A percentile compares a stretch with the other conserved stretches of the same genome.
phyloP scores from a whole-genome alignment of 2,888 invertebrate genomes.

The Ischnus inquisitorius region DNA sequence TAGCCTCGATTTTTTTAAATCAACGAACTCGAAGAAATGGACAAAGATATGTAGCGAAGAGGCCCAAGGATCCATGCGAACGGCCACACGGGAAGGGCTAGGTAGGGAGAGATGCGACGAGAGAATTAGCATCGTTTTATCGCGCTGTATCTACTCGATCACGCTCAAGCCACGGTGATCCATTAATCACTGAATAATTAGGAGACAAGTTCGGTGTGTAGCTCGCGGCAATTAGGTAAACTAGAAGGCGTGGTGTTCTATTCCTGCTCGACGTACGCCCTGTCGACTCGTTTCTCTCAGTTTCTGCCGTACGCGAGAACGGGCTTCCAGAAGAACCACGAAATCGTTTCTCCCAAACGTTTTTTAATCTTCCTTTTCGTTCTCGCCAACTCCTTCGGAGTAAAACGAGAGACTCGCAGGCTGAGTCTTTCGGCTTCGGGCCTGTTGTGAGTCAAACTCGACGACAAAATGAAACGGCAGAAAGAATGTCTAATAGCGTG shows the following conservation, averaged over 20 bases:
- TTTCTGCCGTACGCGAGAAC: constrained; percentile 31
- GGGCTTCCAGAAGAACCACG: constrained; percentile 29
- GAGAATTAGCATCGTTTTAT: constrained; percentile 81
- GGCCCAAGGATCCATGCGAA: not conserved
- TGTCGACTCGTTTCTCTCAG: constrained; percentile 61
- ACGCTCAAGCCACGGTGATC: constrained; percentile 66
- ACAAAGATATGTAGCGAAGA: not conserved
- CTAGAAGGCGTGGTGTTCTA: constrained; percentile 84
- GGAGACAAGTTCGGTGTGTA: constrained; percentile 83
- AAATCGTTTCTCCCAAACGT: constrained; percentile 35
- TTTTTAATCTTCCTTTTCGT: constrained; percentile 13
- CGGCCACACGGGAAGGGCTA: constrained; percentile 25
- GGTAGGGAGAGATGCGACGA: constrained; percentile 22
- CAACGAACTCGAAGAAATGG: not conserved
- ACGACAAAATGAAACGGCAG: constrained; percentile 22
- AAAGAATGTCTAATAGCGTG: not conserved
- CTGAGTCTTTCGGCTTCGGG: not conserved
- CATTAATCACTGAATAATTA: constrained; percentile 84
- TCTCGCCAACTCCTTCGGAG: constrained; percentile 20
- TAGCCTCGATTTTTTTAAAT: not conserved
- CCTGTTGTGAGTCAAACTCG: not conserved
- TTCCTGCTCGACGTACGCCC: constrained; percentile 77
- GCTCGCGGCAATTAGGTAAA: constrained; percentile 84
- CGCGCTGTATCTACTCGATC: constrained; percentile 75
- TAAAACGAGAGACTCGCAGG: not conserved